Evolutionary conservation across 2,113 vertebrate genomes (phyloP).

Genomic region (Melanotaenia duboulayi): DNA sequence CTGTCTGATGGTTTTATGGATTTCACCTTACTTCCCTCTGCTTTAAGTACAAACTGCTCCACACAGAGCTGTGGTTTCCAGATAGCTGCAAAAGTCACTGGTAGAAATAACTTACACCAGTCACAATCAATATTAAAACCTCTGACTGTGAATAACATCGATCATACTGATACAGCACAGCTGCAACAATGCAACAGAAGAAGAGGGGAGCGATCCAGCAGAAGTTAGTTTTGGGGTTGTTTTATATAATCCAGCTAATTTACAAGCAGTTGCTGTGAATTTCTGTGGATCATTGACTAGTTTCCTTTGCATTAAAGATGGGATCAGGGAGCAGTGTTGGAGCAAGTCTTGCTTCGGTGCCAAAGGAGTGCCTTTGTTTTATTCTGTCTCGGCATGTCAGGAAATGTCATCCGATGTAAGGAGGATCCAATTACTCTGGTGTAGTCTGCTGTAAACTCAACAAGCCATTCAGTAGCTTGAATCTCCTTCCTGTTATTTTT

Average conservation of each 20-base stretch:
- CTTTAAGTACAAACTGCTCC: too few relatives aligned
- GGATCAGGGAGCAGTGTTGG: conserved; percentile 29
- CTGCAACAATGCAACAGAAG: not conserved
- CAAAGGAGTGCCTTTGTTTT: conserved; percentile 28
- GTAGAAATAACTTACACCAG: too few relatives aligned
- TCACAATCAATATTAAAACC: too few relatives aligned
- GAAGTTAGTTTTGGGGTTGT: not conserved
- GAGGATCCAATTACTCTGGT: conserved; percentile 19
- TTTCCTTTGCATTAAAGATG: not conserved
- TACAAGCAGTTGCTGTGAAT: conserved; percentile 19
- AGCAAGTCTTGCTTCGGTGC: conserved; percentile 21
- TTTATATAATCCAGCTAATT: conserved; percentile 20
- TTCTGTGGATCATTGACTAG: conserved; percentile 3
- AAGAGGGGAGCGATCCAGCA: conserved; percentile 3
- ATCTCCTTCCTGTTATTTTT: conserved; percentile 20
- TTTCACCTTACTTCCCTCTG: too few relatives aligned
- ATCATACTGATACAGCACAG: too few relatives aligned
- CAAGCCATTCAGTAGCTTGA: conserved; percentile 1
- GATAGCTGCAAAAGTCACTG: too few relatives aligned
- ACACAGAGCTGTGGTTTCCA: too few relatives aligned
- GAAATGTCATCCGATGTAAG: conserved; percentile 41
- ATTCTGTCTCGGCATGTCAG: conserved; percentile 38
- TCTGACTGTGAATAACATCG: too few relatives aligned
- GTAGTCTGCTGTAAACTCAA: not conserved
- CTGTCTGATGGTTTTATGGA: too few relatives aligned